phyloP scores from a whole-genome alignment of 2,797 vertebrate species.

The Dromococcyx pavoninus region DNA sequence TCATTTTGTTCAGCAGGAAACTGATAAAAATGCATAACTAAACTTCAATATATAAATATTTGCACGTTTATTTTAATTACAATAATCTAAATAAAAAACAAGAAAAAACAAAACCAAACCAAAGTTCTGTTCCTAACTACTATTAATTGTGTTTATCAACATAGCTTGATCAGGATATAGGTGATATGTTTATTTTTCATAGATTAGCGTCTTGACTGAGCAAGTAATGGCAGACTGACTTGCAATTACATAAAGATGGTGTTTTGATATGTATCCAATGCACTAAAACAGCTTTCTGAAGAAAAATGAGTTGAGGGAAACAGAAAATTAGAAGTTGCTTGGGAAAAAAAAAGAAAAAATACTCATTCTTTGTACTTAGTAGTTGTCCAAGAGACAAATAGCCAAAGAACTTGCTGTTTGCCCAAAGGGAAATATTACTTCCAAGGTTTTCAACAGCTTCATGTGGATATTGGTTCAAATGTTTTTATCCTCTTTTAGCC shows the following conservation, averaged over 20 bases:
- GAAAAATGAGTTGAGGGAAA: conserved; percentile 8
- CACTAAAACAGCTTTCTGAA: conserved; percentile 7
- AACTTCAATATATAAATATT: conserved; percentile 11
- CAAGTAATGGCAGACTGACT: conserved; percentile 27
- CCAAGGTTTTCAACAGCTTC: neutral
- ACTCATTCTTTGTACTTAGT: neutral
- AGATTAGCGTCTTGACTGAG: conserved; percentile 46
- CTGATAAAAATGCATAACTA: neutral
- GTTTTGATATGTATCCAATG: neutral
- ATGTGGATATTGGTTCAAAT: neutral
- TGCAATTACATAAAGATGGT: neutral
- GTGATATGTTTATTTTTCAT: conserved; percentile 1
- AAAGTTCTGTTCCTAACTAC: neutral
- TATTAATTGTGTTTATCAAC: neutral
- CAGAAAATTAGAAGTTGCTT: neutral
- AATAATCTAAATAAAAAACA: neutral
- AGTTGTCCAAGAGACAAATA: neutral
- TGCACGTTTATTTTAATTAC: conserved; percentile 19
- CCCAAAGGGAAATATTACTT: neutral
- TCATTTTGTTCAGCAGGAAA: neutral
- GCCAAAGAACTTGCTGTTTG: neutral
- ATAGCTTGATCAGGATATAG: neutral
- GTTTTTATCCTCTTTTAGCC: neutral
- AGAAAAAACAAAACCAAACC: rapidly evolving
- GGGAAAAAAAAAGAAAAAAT: neutral